Conservation (phyloP, 2,113 vertebrate genomes). For the Eulemur macaco region DNA sequence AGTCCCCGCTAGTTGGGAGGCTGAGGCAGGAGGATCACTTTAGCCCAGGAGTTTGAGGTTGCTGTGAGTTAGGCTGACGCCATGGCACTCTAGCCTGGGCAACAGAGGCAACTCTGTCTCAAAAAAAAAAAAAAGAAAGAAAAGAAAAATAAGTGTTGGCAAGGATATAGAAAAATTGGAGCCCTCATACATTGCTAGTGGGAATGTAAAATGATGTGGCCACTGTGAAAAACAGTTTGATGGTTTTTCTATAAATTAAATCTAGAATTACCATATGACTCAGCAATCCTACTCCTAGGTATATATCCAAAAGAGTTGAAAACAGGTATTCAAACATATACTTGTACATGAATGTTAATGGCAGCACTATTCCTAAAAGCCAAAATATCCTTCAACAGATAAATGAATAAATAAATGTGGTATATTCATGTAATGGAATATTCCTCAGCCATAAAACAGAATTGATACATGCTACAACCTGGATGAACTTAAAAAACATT, state of each 20-base stretch:
- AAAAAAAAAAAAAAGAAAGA: too few relatives aligned
- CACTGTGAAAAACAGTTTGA: not conserved
- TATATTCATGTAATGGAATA: not conserved
- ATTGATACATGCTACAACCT: not conserved
- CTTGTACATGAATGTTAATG: not conserved
- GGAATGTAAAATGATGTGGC: not conserved
- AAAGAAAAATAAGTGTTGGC: not conserved
- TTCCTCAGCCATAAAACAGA: not conserved
- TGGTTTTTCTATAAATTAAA: not conserved
- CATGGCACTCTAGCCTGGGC: too few relatives aligned
- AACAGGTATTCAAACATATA: not conserved
- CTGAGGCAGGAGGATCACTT: too few relatives aligned
- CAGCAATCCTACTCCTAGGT: not conserved
- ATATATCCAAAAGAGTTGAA: not conserved
- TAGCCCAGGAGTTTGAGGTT: too few relatives aligned
- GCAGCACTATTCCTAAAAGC: not conserved
- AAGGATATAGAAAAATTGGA: not conserved
- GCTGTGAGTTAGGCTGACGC: too few relatives aligned
- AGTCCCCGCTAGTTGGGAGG: too few relatives aligned
- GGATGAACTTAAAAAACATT: not conserved
- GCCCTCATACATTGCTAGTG: not conserved
- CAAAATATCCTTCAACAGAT: not conserved
- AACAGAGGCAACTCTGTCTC: too few relatives aligned
- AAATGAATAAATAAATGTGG: not conserved
- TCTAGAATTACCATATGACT: not conserved